These are phyloP conservation scores for Podarcis muralis DNA, from an alignment of 2,113 vertebrate genomes.

Conservation along the genomic window DNA sequence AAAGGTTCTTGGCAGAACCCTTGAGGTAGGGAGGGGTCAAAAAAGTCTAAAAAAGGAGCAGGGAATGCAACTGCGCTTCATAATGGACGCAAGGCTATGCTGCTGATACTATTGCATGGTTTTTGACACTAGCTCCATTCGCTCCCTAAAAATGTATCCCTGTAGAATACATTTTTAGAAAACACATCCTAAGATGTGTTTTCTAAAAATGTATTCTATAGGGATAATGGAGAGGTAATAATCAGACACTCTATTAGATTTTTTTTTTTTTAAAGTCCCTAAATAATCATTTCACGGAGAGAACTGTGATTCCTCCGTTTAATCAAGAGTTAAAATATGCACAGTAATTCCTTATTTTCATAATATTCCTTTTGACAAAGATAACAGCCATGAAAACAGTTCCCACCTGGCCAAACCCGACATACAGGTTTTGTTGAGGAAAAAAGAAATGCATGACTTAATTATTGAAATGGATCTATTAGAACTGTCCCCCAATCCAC, in stretches of 20 bases:
- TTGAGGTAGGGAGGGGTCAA: neutral
- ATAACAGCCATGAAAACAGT: slow-evolving; percentile 79
- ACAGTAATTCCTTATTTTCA: slow-evolving; percentile 82
- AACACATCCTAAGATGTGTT: slow-evolving; percentile 39
- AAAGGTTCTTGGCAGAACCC: neutral
- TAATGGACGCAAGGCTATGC: neutral
- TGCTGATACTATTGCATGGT: neutral
- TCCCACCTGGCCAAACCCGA: slow-evolving; percentile 81
- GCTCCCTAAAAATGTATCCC: slow-evolving; percentile 2
- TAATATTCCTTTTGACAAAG: slow-evolving; percentile 83
- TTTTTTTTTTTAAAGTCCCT: slow-evolving; percentile 64
- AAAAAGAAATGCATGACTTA: slow-evolving; percentile 81
- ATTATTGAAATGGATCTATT: slow-evolving; percentile 85
- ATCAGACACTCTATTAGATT: slow-evolving; percentile 49
- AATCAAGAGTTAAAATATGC: slow-evolving; percentile 80
- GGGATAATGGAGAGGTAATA: slow-evolving; percentile 47
- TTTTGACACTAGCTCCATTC: slow-evolving; percentile 56
- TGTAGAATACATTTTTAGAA: too few relatives aligned
- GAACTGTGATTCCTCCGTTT: slow-evolving; percentile 72
- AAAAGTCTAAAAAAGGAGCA: neutral
- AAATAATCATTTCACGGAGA: slow-evolving; percentile 73
- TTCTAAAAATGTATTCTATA: slow-evolving; percentile 29
- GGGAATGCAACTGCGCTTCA: neutral
- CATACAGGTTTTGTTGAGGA: slow-evolving; percentile 82
- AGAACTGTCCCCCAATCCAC: slow-evolving; percentile 78